These are phyloP conservation scores for Larimichthys crocea DNA, from an alignment of 2,113 vertebrate genomes.

Conservation along the genomic window DNA sequence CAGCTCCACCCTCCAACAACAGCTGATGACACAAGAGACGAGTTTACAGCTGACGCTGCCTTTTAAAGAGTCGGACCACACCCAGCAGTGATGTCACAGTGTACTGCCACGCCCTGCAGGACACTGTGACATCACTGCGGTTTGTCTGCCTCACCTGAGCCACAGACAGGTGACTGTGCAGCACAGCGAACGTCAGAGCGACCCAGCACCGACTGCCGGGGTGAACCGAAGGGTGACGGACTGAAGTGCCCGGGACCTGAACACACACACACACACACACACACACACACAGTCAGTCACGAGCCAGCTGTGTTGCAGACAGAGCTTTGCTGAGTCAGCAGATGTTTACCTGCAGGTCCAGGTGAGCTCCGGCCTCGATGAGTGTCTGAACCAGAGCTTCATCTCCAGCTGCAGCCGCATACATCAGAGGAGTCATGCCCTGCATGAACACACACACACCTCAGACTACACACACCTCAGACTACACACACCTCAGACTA, in stretches of 20 bases:
- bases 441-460: constrained; percentile 61
- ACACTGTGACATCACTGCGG: neutral
- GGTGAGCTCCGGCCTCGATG: constrained; percentile 90
- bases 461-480: too few relatives aligned
- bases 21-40: constrained; percentile 79
- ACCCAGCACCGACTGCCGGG: constrained; percentile 93
- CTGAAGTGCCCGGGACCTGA: constrained; percentile 89
- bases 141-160: constrained; percentile 49
- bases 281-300: neutral
- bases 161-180: constrained; percentile 88
- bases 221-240: constrained; percentile 88
- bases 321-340: neutral
- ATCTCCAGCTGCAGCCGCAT: constrained; percentile 92
- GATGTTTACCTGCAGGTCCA: constrained; percentile 81
- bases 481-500: neutral
- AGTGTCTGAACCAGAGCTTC: constrained; percentile 97
- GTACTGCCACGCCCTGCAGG: neutral
- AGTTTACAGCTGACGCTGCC: neutral
- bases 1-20: constrained; percentile 92
- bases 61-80: neutral
- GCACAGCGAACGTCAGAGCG: constrained; percentile 90
- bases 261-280: neutral
- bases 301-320: neutral
- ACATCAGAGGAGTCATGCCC: constrained; percentile 97
- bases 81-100: neutral